Evolutionary conservation across 2,113 vertebrate genomes (phyloP), one percentile per base, ranked within the genome.

Genomic region (Colistium nudipinnis): DNA sequence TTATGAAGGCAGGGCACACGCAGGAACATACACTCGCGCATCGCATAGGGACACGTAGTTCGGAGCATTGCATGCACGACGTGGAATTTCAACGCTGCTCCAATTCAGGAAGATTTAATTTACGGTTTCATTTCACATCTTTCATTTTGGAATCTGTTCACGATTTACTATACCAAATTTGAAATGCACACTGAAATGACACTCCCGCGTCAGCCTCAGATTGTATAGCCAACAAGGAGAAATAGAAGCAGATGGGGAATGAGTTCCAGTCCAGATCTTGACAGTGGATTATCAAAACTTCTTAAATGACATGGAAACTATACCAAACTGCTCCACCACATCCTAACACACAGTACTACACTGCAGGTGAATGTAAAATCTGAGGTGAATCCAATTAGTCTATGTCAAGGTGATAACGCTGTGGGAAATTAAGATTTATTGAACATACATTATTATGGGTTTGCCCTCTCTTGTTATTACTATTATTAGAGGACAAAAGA

Each of bases 1-100:
- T 91, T 86, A 82, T 86, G 78, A 87, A 86, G 62, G 59, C 71
- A 76, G 48, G n/a, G n/a, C n/a, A n/a, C n/a, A n/a, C n/a, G n/a
- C n/a, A n/a, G n/a, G 38, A 39, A 64, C 47, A 71, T 43, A 64
- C 65, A 61, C 22, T 25, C 27, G 62, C 57, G 68, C 57, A 62
- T 30, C 17, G n/a, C 52, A 55, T 27, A 47, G 33, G 31, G 31
- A 54, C 47, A 62, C 28, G 36, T 33, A 38, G 22, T 62, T 63
- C 14, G 63, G 41, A 56, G 44, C 30, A 48, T 7, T 66, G 53
- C 57, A 73, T 70, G 56, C 36, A 43, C 17, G 62, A 48, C 24
- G 12, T 7, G 27, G n/a, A 45, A 66, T 80, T 78, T 47, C n/a
- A 48, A 25, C 53, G n/a, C 48, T 9, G 22, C n/a, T 39, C 24